Base-by-base conservation (phyloP, 1,140 invertebrate species). In the Neodiprion fabricii region DNA sequence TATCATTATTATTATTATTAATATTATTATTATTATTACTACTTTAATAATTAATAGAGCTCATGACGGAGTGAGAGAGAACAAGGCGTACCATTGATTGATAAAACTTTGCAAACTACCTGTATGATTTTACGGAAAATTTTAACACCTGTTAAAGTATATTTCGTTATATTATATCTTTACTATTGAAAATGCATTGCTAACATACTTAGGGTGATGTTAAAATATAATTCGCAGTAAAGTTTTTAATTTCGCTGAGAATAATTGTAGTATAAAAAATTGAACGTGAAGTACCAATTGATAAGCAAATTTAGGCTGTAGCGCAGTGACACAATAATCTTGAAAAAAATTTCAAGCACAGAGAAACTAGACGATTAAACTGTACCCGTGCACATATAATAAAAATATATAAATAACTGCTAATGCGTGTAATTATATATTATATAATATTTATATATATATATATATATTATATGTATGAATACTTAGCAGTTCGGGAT, bases 1-100 rank as follows among this genome's bases (percentile, higher is more conserved):
- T 82, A 78, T 85, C 79, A 78, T 9, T 83, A 82, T 81, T 84
- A 83, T 81, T 79, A 81, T 73, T 83, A 85, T 84, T 83, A 82
- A 82, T 84, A 83, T 81, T 79, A 81, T 73, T 83, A 85, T 84
- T 85, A 80, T 83, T 82, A 78, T 83, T 80, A 78, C 0, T 40
- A 40, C 28, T 40, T 40, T 40, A 40, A 40, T 40, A 14, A 71
- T 83, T 83, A 82, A 82, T 84, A 83, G 80, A 85, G 79, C 82
- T 85, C 79, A 77, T 81, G 81, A 80, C 80, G 79, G 83, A 75
- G 80, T 79, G 77, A 83, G 82, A 84, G 79, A 84, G 76, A 75
- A 81, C 53, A 17, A 12, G 78, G 79, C 80, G 82, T 80, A 84
- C 80, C 83, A 83, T 80, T 17, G 53, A 61, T 61, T 61, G 53